Conservation (phyloP, 2,797 vertebrate species). For the Gallirallus australis region DNA sequence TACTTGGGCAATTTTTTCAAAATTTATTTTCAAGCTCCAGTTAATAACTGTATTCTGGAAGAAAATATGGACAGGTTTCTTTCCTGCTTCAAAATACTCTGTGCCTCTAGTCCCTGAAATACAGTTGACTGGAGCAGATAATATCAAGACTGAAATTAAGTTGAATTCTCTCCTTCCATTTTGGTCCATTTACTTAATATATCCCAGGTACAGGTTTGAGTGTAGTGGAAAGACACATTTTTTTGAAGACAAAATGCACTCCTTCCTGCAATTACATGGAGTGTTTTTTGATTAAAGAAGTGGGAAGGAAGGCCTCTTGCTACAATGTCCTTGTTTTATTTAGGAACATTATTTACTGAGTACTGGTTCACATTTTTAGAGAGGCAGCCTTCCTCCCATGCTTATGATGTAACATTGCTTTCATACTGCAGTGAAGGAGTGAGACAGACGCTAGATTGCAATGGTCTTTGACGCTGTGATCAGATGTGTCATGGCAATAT, state of each 20-base stretch:
- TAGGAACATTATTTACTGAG: background rate
- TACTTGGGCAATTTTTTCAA: background rate
- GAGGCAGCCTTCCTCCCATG: background rate
- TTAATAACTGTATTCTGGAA: background rate
- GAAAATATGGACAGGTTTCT: background rate
- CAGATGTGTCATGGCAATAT: background rate
- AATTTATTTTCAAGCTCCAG: background rate
- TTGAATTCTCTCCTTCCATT: background rate
- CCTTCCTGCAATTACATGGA: background rate
- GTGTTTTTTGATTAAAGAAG: background rate
- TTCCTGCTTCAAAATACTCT: background rate
- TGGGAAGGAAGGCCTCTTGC: background rate
- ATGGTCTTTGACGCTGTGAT: accelerated
- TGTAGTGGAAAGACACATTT: background rate
- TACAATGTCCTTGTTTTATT: background rate
- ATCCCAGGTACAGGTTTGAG: background rate
- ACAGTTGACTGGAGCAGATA: background rate
- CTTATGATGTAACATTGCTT: background rate
- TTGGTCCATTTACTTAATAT: background rate
- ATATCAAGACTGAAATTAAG: background rate
- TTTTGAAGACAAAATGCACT: background rate
- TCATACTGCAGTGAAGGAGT: background rate
- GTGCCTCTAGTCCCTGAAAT: background rate
- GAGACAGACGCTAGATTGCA: background rate
- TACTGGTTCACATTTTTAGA: background rate